phyloP scores from a whole-genome alignment of 2,797 vertebrate species.

The Schizopygopsis pylzovi region DNA sequence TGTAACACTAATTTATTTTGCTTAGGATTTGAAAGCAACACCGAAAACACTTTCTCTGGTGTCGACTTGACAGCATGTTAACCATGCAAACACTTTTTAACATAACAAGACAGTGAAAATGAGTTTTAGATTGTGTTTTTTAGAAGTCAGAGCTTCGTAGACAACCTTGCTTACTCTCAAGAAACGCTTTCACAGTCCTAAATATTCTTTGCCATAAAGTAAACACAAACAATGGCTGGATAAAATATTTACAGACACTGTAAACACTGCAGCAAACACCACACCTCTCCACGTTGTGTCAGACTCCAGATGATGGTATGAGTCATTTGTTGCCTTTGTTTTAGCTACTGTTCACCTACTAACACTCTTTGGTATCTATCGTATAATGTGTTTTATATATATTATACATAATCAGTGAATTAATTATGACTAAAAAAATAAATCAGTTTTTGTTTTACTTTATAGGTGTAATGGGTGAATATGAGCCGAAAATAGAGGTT shows the following conservation, averaged over 20 bases:
- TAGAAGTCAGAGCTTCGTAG: conserved; percentile 27
- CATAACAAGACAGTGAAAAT: conserved; percentile 12
- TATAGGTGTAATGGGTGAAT: conserved; percentile 94
- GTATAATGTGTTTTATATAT: background rate
- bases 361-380: background rate
- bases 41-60: conserved; percentile 22
- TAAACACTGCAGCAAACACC: conserved; percentile 62
- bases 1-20: background rate
- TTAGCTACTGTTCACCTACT: conserved; percentile 54
- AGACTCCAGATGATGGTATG: conserved; percentile 51
- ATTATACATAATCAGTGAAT: conserved; percentile 49
- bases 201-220: conserved; percentile 71
- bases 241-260: conserved; percentile 78
- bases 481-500: conserved; percentile 99
- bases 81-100: conserved; percentile 6
- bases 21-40: conserved; percentile 6
- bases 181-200: conserved; percentile 65
- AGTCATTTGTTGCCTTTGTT: conserved; percentile 68
- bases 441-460: conserved; percentile 66
- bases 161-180: conserved; percentile 59
- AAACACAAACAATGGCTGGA: conserved; percentile 73
- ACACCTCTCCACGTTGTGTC: conserved; percentile 41
- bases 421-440: too few relatives aligned
- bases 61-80: conserved; percentile 5
- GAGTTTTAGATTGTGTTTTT: background rate